Evolutionary conservation across 2,113 vertebrate species (phyloP).

Genomic region (Tretioscincus oriximinensis): DNA sequence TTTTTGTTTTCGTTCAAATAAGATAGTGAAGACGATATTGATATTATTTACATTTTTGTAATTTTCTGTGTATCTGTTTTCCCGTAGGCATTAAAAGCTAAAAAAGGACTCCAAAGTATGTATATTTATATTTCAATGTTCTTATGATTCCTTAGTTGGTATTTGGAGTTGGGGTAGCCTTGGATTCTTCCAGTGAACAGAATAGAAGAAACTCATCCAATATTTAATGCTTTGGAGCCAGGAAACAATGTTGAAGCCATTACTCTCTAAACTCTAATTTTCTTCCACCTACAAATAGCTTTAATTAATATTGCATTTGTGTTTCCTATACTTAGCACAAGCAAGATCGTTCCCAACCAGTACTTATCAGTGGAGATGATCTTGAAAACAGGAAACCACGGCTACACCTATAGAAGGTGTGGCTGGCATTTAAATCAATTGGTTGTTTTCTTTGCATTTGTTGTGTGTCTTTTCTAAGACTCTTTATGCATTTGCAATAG

Average conservation of each 20-base stretch:
- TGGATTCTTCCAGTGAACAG: background rate
- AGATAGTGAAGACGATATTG: too few relatives aligned
- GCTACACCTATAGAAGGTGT: background rate
- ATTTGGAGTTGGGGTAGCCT: accelerated
- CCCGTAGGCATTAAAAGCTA: slow-evolving; percentile 72
- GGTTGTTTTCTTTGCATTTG: background rate
- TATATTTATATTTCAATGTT: accelerated
- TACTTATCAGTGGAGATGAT: background rate
- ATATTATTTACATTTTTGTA: slow-evolving; percentile 29
- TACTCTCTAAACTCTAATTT: background rate
- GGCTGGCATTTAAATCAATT: background rate
- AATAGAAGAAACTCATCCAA: background rate
- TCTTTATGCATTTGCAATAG: too few relatives aligned
- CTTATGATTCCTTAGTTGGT: accelerated
- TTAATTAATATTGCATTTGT: background rate
- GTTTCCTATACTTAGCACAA: background rate
- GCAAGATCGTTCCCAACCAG: background rate
- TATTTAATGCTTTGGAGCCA: background rate
- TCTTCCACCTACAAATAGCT: background rate
- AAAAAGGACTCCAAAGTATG: slow-evolving; percentile 71
- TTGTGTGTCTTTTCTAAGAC: background rate
- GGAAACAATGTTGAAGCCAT: background rate
- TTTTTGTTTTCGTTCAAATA: background rate
- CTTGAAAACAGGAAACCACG: background rate
- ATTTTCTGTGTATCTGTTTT: slow-evolving; percentile 22